Base-by-base conservation (phyloP, 2,888 invertebrate genomes). In the Heteromurus nitidus region DNA sequence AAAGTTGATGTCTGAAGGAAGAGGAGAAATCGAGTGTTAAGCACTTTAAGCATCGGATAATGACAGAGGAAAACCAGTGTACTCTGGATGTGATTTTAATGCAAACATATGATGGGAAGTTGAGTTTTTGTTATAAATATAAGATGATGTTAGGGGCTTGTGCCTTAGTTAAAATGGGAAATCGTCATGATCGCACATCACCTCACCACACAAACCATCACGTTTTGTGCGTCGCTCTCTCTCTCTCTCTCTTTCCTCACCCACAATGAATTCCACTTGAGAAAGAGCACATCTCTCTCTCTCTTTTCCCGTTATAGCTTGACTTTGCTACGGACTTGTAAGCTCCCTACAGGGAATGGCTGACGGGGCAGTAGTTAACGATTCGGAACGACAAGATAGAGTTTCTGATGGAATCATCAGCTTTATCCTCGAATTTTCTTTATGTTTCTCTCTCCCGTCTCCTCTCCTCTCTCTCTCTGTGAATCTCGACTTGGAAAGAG, bases 361-460 rank as follows among this genome's bases (percentile, higher is more conserved):
- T 64, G 80, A 84, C 73, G 73, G 79, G 74, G 84, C 75, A 82
- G 79, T 74, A 82, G 82, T 82, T 84, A 84, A 84, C 84, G 84
- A 84, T 82, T 82, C 82, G 84, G 81, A 84, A 84, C 84, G 84
- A 55, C 53, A 72, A 84, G 73, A 84, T 84, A 84, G 67, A 72
- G 60, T 68, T 67, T 67, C 68, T 68, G 77, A 77, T 77, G 69
- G 55, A 75, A 75, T 75, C 65, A 75, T 64, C 42, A 28, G 65
- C 42, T 50, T 64, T 36, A 69, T 69, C 55, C 69, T 69, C 55
- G 42, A 0, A n/a, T 72, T 20, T n/a, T 28, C 53, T 58, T 58
- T 58, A 5, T 22, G 9, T 30, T 60, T 30, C 28, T 60, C 13
- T 60, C 24, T 70, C 50, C 44, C 20, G 42, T 30, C 44, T 58